phyloP scores from a whole-genome alignment of 23 tunicate species.

The Pegea sp. region DNA sequence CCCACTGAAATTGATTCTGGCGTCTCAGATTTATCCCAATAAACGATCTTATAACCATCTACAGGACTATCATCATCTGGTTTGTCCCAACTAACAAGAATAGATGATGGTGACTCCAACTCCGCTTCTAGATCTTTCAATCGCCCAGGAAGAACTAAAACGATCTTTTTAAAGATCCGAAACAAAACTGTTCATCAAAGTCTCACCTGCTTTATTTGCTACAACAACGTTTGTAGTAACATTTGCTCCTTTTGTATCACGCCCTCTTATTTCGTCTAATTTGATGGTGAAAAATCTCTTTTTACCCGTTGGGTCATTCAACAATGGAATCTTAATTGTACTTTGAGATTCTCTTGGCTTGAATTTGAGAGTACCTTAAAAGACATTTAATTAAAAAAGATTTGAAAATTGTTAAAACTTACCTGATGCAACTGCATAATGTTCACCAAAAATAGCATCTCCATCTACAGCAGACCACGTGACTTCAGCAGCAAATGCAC shows the following conservation, averaged over 20 bases:
- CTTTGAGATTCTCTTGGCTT: constrained; percentile 71
- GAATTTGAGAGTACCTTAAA: constrained; percentile 48
- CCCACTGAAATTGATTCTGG: constrained; percentile 38
- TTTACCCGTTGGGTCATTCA: constrained; percentile 86
- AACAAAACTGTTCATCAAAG: not conserved
- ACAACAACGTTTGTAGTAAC: constrained; percentile 24
- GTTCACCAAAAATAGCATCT: constrained; percentile 42
- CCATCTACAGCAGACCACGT: constrained; percentile 46
- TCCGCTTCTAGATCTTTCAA: constrained; percentile 51
- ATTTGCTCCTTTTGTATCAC: constrained; percentile 59
- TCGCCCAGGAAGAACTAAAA: constrained; percentile 42
- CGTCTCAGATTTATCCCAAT: constrained; percentile 72
- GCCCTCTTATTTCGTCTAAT: constrained; percentile 41
- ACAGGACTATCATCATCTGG: constrained; percentile 41
- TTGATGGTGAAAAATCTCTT: constrained; percentile 46
- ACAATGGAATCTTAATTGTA: constrained; percentile 32
- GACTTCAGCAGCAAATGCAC: constrained; percentile 60
- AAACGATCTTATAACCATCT: constrained; percentile 58
- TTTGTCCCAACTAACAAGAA: constrained; percentile 39
- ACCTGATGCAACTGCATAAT: constrained; percentile 43
- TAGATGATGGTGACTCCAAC: constrained; percentile 29
- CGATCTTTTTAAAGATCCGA: not conserved
- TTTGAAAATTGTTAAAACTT: no score
- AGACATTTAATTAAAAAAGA: no score
- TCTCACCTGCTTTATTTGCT: constrained; percentile 65